Percentiles rank a stretch among this genome's conserved stretches.
Conservation (phyloP, 2,113 vertebrate species). For the Apodemus speciosus region DNA sequence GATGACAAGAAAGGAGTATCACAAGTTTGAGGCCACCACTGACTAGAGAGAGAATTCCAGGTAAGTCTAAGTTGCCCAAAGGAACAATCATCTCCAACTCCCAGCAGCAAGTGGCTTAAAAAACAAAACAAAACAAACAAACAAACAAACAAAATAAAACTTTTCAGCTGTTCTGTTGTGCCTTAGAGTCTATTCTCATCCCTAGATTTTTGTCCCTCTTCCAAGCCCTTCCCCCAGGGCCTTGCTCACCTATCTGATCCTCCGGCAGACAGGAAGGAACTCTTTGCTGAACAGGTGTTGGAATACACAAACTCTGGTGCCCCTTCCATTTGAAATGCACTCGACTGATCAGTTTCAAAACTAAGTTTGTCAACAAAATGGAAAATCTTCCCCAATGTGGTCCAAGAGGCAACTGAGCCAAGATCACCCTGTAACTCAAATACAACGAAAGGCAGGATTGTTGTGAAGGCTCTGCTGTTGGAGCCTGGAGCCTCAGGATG, state of each 20-base stretch:
- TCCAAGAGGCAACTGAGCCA: constrained; percentile 30
- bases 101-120: background rate
- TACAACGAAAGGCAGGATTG: background rate
- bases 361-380: background rate
- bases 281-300: background rate
- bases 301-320: background rate
- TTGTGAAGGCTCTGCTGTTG: background rate
- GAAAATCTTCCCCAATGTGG: background rate
- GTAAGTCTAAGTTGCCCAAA: background rate
- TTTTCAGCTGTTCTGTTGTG: background rate
- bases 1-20: background rate
- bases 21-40: background rate
- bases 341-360: background rate
- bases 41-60: background rate
- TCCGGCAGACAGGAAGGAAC: background rate
- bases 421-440: background rate
- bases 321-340: background rate
- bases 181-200: background rate
- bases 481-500: background rate
- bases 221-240: background rate
- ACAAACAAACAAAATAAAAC: too few species aligned
- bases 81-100: background rate
- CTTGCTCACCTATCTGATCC: background rate
- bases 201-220: background rate
- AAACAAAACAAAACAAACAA: too few species aligned